Percentiles rank a stretch among this genome's conserved stretches.
phyloP scores from a whole-genome alignment of 2,113 vertebrate genomes.

The Benitochromis conjunctus region DNA sequence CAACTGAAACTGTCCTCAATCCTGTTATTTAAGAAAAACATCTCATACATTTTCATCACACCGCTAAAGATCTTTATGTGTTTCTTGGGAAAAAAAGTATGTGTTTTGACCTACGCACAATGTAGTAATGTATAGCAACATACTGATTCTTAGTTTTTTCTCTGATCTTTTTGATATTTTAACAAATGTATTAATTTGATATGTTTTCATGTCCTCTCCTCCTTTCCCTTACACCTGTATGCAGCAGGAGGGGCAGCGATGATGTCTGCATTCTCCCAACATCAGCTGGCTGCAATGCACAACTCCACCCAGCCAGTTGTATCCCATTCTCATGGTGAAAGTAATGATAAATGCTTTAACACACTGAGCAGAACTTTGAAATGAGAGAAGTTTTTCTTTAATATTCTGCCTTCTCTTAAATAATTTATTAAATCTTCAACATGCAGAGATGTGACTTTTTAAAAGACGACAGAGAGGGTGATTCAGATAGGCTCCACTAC shows the following conservation, averaged over 20 bases:
- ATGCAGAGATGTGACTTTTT: not conserved
- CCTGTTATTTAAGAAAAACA: not conserved
- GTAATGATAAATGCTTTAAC: not conserved
- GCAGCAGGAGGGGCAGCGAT: not conserved
- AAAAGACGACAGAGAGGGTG: not conserved
- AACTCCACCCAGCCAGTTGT: not conserved
- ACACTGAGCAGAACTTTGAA: not conserved
- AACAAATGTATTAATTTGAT: not conserved
- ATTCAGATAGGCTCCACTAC: constrained; percentile 57
- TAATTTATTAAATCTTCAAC: not conserved
- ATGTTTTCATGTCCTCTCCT: not conserved
- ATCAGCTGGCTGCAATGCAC: not conserved
- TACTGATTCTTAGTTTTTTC: not conserved
- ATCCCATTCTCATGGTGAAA: not conserved
- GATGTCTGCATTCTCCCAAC: not conserved
- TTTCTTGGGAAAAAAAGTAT: not conserved
- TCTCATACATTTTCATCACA: not conserved
- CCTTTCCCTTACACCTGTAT: not conserved
- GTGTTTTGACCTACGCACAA: not conserved
- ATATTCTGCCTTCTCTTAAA: not conserved
- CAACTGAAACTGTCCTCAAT: not conserved
- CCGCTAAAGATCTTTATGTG: not conserved
- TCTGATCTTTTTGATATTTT: not conserved
- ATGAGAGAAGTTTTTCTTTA: not conserved
- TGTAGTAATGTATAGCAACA: not conserved